phyloP scores from a whole-genome alignment of 2,113 vertebrate species.

The Eupsittula cactorum region DNA sequence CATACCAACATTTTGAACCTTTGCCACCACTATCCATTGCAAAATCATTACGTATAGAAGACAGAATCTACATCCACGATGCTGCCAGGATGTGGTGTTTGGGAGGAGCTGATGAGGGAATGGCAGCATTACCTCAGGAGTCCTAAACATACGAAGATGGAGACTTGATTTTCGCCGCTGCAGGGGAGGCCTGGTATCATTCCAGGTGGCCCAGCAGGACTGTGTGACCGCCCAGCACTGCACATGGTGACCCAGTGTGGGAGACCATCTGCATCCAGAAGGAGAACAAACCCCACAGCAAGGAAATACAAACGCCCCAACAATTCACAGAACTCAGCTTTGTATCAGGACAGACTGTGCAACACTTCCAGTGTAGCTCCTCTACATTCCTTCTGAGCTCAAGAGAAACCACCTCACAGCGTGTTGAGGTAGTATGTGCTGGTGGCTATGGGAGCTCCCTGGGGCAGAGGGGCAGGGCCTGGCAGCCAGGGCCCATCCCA shows the following conservation, averaged over 20 bases:
- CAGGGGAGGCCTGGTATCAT: not conserved
- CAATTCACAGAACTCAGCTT: not conserved
- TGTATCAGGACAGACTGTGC: not conserved
- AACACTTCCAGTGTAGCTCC: not conserved
- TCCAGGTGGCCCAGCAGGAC: not conserved
- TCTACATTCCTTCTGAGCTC: not conserved
- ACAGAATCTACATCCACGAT: not conserved
- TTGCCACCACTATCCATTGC: not conserved
- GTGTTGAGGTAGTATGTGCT: not conserved
- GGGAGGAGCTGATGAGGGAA: not conserved
- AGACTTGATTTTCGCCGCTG: not conserved
- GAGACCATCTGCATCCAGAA: not conserved
- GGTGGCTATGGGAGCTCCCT: not conserved
- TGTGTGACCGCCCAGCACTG: rapidly evolving
- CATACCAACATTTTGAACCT: not conserved
- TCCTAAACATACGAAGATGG: not conserved
- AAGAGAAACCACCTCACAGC: not conserved
- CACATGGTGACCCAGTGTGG: rapidly evolving
- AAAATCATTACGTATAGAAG: not conserved
- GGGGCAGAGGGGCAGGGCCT: not conserved
- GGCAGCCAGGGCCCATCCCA: not conserved
- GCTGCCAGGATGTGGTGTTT: not conserved
- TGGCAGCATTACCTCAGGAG: not conserved
- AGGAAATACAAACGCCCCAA: not conserved
- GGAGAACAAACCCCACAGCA: not conserved